Evolutionary conservation across 2,113 vertebrate species (phyloP), one percentile per base, ranked within the genome.

Genomic region (Tachysurus fulvidraco): DNA sequence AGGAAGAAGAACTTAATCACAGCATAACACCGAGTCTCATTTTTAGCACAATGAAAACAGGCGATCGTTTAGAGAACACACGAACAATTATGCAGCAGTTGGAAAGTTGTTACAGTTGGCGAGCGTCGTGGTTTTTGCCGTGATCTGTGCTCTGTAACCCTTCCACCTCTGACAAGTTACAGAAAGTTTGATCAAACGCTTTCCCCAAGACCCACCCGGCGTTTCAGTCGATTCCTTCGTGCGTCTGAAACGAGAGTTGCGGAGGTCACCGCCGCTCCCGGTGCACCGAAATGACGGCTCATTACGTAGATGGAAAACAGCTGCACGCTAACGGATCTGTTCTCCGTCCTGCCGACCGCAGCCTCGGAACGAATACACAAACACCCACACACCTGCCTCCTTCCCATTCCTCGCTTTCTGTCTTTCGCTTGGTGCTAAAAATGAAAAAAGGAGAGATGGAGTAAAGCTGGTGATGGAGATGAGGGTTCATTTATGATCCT

Each of bases 241-340:
- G 62, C 12, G 11, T 77, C 50, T 88, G 41, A 52, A 74, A 28
- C 21, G 46, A 19, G 30, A 44, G 28, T 67, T 2, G 7, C 12
- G 74, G 87, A 73, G 89, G 89, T 80, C 87, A 64, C 36, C 55
- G 60, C 19, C 67, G 85, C 90, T 87, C 89, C 79, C 90, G 91
- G 87, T 86, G 83, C 89, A 88, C 81, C 88, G 85, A 54, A 81
- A 90, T 85, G 89, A 67, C 82, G 76, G 84, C 80, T 87, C 91
- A 85, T 88, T 90, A 87, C 84, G 44, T 81, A 83, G 89, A 94
- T 93, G 90, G 91, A 90, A 91, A 93, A 88, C 93, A 94, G 91
- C 91, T 93, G 94, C 52, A 71, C 59, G 79, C 0, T 69, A 11
- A 52, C 85, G 30, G 52, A 11, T 79, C 69, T 88, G 86, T 85